A percentile compares a stretch with the other conserved stretches of the same genome.
Conservation (phyloP, 1,140 invertebrate genomes). For the Pararge aegeria region DNA sequence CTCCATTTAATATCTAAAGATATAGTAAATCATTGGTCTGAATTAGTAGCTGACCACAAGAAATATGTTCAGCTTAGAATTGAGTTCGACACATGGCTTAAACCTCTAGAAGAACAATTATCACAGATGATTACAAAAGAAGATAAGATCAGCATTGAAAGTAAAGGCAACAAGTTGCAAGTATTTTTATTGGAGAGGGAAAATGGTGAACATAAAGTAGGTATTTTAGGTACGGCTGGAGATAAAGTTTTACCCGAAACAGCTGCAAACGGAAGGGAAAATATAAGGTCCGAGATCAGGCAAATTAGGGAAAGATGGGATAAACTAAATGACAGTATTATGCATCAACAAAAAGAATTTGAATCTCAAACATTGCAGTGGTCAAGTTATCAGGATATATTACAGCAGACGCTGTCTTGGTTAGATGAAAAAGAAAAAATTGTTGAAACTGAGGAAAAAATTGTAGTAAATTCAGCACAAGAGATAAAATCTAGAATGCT, state of each 20-base stretch:
- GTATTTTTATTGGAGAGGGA: constrained; percentile 90
- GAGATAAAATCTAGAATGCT: constrained; percentile 93
- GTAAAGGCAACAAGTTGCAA: constrained; percentile 83
- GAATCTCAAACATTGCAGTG: constrained; percentile 92
- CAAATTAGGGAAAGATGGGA: constrained; percentile 91
- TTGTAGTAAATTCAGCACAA: constrained; percentile 85
- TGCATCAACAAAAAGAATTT: constrained; percentile 90
- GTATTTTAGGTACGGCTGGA: constrained; percentile 85
- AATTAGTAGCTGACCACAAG: constrained; percentile 91
- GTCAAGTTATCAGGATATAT: constrained; percentile 91
- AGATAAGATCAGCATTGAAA: constrained; percentile 80
- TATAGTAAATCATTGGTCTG: constrained; percentile 92
- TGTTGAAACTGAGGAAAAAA: constrained; percentile 85
- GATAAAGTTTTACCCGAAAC: constrained; percentile 95
- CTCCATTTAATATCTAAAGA: constrained; percentile 92
- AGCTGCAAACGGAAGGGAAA: constrained; percentile 92
- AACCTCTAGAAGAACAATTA: constrained; percentile 87
- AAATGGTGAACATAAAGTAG: constrained; percentile 89
- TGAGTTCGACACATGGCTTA: constrained; percentile 89
- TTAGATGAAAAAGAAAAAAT: constrained; percentile 92
- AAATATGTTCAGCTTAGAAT: constrained; percentile 88
- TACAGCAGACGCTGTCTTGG: constrained; percentile 92
- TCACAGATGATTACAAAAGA: constrained; percentile 82
- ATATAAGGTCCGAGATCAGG: constrained; percentile 90
- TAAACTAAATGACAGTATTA: constrained; percentile 88